These are phyloP conservation scores for Leucoptera coffeella DNA, from an alignment of 2,888 invertebrate species.

Conservation along the genomic window DNA sequence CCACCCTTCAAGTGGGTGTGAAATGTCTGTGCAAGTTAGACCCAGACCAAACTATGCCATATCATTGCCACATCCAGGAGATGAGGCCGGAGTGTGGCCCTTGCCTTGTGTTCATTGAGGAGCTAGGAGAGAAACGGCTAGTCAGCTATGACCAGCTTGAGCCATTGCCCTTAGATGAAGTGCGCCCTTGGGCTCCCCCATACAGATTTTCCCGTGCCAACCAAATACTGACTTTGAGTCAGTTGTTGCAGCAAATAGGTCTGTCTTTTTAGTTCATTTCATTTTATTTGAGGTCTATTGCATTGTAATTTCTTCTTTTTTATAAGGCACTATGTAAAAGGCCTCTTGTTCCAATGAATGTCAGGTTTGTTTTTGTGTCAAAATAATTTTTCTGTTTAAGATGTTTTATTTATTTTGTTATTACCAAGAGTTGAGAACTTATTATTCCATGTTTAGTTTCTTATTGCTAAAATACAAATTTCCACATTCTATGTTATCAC, in stretches of 20 bases:
- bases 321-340: too few species aligned
- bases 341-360: too few species aligned
- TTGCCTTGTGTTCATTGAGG: conserved; percentile 77
- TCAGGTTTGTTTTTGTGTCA: too few species aligned
- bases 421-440: too few species aligned
- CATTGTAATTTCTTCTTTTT: too few species aligned
- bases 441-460: too few species aligned
- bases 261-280: too few species aligned
- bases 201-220: conserved; percentile 46
- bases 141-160: conserved; percentile 61
- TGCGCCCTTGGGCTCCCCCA: conserved; percentile 63
- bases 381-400: too few species aligned
- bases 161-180: conserved; percentile 57
- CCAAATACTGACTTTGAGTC: conserved; percentile 33
- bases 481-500: too few species aligned
- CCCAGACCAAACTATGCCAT: conserved; percentile 32
- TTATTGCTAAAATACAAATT: too few species aligned
- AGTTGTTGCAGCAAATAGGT: conserved; percentile 49
- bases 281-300: too few species aligned
- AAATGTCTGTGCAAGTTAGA: conserved; percentile 63
- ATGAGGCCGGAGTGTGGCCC: conserved; percentile 60
- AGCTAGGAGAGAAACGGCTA: conserved; percentile 66
- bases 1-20: conserved; percentile 66
- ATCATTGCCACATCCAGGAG: conserved; percentile 76
- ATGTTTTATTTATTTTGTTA: too few species aligned